Conservation (phyloP, 2,113 vertebrate genomes). For the human region DNA sequence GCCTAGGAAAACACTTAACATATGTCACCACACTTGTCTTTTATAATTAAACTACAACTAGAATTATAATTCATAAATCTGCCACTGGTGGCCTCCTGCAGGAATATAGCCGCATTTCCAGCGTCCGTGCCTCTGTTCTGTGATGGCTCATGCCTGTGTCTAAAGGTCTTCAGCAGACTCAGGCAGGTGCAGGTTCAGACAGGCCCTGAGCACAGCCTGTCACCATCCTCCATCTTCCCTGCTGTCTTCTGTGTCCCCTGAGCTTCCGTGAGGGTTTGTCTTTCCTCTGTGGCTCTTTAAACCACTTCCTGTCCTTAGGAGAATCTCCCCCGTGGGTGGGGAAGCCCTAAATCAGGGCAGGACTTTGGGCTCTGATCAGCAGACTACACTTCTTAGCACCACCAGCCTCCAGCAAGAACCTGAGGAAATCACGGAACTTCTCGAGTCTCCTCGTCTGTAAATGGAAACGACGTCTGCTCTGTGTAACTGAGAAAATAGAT, state of each 20-base stretch:
- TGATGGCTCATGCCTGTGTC: background rate
- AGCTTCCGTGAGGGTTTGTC: background rate
- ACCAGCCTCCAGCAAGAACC: rapidly evolving
- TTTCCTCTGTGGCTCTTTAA: background rate
- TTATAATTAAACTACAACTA: background rate
- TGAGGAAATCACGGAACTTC: background rate
- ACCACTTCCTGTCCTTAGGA: background rate
- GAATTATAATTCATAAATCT: background rate
- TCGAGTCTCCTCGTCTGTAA: rapidly evolving
- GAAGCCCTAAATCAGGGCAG: too few relatives aligned
- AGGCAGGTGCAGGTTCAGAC: too few relatives aligned
- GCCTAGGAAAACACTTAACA: background rate
- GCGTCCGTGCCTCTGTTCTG: too few relatives aligned
- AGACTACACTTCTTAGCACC: rapidly evolving
- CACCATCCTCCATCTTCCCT: background rate
- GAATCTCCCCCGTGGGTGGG: too few relatives aligned
- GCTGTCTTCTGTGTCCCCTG: background rate
- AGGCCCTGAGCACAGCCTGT: too few relatives aligned
- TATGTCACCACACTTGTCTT: background rate
- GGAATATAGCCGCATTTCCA: background rate
- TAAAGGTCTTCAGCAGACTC: background rate
- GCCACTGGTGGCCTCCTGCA: too few relatives aligned
- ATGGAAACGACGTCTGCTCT: rapidly evolving
- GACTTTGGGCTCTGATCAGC: background rate
- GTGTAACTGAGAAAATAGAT: rapidly evolving